Conservation (phyloP, 2,113 vertebrate species). For the Noturus placidus region DNA sequence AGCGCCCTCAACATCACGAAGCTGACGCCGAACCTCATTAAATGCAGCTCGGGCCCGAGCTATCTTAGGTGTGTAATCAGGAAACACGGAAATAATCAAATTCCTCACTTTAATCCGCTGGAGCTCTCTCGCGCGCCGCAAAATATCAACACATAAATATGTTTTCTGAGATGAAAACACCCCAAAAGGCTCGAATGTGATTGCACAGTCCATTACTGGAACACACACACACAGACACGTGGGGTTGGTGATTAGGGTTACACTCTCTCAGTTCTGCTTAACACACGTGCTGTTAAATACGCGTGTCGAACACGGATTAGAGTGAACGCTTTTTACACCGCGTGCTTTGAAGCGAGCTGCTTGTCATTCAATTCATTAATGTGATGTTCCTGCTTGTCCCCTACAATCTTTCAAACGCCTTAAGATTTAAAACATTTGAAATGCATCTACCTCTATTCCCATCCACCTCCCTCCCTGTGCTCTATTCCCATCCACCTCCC, state of each 20-base stretch:
- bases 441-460: too few species aligned
- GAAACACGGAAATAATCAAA: too few species aligned
- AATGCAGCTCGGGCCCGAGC: too few species aligned
- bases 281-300: slow-evolving; percentile 1
- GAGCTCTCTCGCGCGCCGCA: too few species aligned
- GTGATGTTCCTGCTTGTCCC: not conserved
- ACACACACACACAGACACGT: not conserved
- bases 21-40: too few species aligned
- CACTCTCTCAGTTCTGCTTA: not conserved
- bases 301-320: slow-evolving; percentile 15
- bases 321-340: not conserved
- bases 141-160: too few species aligned
- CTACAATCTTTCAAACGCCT: not conserved
- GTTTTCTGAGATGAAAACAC: not conserved
- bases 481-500: too few species aligned
- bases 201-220: slow-evolving; percentile 27
- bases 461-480: too few species aligned
- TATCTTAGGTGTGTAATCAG: too few species aligned
- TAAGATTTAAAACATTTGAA: not conserved
- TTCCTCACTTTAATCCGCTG: too few species aligned
- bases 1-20: too few species aligned
- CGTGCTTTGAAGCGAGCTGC: not conserved
- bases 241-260: not conserved
- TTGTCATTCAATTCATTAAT: slow-evolving; percentile 16
- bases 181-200: not conserved